Conservation (phyloP, 2,797 vertebrate genomes). For the Selene dorsalis region DNA sequence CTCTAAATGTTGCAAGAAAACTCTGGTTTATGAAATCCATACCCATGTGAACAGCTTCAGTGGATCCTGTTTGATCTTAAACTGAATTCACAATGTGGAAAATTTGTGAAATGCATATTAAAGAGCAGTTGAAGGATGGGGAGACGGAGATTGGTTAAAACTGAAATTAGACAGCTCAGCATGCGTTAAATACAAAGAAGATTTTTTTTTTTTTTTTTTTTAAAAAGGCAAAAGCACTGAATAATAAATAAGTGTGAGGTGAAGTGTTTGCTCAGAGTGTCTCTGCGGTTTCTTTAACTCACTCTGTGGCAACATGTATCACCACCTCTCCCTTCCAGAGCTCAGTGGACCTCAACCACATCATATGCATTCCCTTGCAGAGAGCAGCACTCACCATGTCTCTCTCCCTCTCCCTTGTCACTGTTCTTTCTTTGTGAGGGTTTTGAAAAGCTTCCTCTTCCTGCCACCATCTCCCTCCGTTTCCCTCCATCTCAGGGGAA, state of each 20-base stretch:
- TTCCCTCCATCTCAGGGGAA: slow-evolving; percentile 59
- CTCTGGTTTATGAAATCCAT: slow-evolving; percentile 1
- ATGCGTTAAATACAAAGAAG: neutral
- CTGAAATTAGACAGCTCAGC: neutral
- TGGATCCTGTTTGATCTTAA: slow-evolving; percentile 12
- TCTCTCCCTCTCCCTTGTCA: slow-evolving; percentile 32
- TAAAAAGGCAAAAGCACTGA: neutral
- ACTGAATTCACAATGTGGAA: slow-evolving; percentile 15
- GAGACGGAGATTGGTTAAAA: neutral
- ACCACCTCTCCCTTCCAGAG: neutral
- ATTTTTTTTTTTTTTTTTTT: no score
- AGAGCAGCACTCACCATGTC: slow-evolving; percentile 7
- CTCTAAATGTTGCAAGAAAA: slow-evolving; percentile 22
- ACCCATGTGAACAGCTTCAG: slow-evolving; percentile 5
- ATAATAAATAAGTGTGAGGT: neutral
- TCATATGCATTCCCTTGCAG: slow-evolving; percentile 35
- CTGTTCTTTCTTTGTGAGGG: slow-evolving; percentile 51
- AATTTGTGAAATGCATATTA: slow-evolving; percentile 2
- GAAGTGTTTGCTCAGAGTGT: neutral
- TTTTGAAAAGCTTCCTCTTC: slow-evolving; percentile 57
- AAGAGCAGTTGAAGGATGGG: neutral
- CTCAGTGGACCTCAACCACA: slow-evolving; percentile 26
- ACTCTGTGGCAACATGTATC: neutral
- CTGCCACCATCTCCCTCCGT: slow-evolving; percentile 41
- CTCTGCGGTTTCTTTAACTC: neutral